Evolutionary conservation across 2,888 invertebrate genomes (phyloP), one percentile per base, ranked within the genome.

Genomic region (Blastobasis lacticolella): DNA sequence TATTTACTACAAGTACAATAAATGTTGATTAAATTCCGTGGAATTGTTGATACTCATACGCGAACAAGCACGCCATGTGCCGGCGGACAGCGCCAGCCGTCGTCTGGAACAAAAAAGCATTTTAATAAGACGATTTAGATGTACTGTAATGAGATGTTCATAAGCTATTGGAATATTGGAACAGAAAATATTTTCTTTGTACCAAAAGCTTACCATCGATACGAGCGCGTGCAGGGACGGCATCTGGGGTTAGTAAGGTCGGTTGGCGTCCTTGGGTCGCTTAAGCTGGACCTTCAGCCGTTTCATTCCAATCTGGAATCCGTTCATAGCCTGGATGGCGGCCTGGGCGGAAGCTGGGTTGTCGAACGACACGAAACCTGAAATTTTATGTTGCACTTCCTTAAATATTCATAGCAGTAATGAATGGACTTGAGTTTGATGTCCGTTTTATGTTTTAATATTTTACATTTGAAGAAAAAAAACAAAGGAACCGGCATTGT

Each of bases 301-400:
- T 91, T 99, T 99, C 98, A 99, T 99, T 78, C 99, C 99, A 87
- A 99, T 99, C 90, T 99, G 99, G 90, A 99, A 99, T 81, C 99
- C 99, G 90, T 99, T 99, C 99, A 99, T 99, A 72, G 99, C 95
- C 88, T 98, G 97, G 84, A 99, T 99, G 69, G 99, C 99, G 66
- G 97, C 95, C 88, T 98, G 98, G 80, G 99, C 98, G 81, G 97
- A 97, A 71, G 95, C 92, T 69, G 97, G 97, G 91, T 98, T 98
- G 92, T 99, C 99, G 90, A 98, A 99, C 75, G 98, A 98, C 75
- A 99, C 99, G 89, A 99, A 99, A 80, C 99, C 99, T 99, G 85
- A 2, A 85, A 79, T 37, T 8, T 4, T 38, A 42, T 5, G 36
- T 23, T 6, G 2, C 5, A 37, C 10, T 42, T 45, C 42, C 10